These are phyloP conservation scores for pig (Sus scrofa) DNA, from an alignment of 2,113 vertebrate genomes.

Conservation along the genomic window T2T-Sscrofa CM000812.6:288977501-288978000, in stretches of 20 bases:
- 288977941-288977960: slow-evolving; percentile 45
- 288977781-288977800: slow-evolving; percentile 89
- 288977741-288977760: not conserved
- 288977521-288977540: not conserved
- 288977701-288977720: slow-evolving; percentile 93
- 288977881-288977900: slow-evolving; percentile 84
- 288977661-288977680: slow-evolving; percentile 60
- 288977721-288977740: slow-evolving; percentile 75
- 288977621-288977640: slow-evolving; percentile 96
- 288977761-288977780: slow-evolving; percentile 72
- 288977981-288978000: slow-evolving; percentile 78
- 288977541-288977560: not conserved
- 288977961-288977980: slow-evolving; percentile 69
- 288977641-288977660: slow-evolving; percentile 89
- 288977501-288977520: not conserved
- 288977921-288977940: slow-evolving; percentile 73
- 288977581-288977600: slow-evolving; percentile 89
- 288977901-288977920: slow-evolving; percentile 78
- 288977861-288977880: slow-evolving; percentile 82
- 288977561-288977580: slow-evolving; percentile 80
- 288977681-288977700: slow-evolving; percentile 88
- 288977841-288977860: not conserved
- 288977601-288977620: slow-evolving; percentile 95
- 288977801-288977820: not conserved
- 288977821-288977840: fast-evolving